Percentiles rank a stretch among this genome's conserved stretches.
Evolutionary conservation across 2,113 vertebrate species (phyloP).

Genomic region (Hoplias malabaricus): DNA sequence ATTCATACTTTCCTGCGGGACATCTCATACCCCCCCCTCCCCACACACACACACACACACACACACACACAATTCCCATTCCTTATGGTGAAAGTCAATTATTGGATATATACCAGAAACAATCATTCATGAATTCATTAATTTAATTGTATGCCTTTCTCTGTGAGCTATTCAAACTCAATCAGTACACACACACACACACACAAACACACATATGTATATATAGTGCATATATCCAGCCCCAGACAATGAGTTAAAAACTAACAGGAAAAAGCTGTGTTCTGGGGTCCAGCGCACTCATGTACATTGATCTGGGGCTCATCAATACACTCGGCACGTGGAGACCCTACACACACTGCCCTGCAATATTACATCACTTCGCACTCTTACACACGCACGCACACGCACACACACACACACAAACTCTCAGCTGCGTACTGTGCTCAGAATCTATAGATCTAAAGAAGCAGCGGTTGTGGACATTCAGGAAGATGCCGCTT

Average conservation of each 20-base stretch:
- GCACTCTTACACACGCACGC: not conserved
- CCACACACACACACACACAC: too few species aligned
- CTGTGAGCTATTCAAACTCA: too few species aligned
- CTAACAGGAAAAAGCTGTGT: not conserved
- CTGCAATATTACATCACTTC: conserved; percentile 21
- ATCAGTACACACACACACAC: too few species aligned
- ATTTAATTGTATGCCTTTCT: not conserved
- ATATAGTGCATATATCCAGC: too few species aligned
- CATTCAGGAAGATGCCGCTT: not conserved
- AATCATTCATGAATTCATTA: not conserved
- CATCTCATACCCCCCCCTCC: too few species aligned
- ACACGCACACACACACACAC: not conserved
- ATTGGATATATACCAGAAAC: not conserved
- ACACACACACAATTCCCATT: too few species aligned
- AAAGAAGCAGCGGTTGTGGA: not conserved
- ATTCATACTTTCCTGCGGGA: too few species aligned
- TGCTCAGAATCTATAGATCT: too few species aligned
- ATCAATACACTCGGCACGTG: not conserved
- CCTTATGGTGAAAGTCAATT: not conserved
- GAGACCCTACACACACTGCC: not conserved
- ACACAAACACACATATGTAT: too few species aligned
- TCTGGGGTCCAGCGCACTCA: not conserved
- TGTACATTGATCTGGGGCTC: not conserved
- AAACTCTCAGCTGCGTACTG: not conserved
- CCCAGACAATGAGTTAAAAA: not conserved